A percentile compares a stretch with the other conserved stretches of the same genome.
Conservation (phyloP, 2,797 vertebrate species). For the Mustela erminea region DNA sequence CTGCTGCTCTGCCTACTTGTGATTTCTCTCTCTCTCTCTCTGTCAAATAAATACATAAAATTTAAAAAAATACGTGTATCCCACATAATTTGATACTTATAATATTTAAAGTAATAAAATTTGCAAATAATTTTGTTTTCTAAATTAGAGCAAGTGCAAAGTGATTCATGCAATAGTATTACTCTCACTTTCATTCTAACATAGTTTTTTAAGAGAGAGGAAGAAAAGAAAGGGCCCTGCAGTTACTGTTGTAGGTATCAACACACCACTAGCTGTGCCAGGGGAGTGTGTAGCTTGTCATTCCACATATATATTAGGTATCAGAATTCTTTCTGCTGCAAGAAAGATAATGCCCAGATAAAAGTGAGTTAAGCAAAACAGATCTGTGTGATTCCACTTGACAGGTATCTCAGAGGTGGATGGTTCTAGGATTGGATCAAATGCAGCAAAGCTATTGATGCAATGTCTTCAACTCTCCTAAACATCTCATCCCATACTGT, state of each 20-base stretch:
- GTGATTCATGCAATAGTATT: neutral
- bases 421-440: neutral
- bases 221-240: neutral
- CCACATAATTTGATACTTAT: neutral
- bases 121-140: slow-evolving; percentile 12
- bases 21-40: no score
- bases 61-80: neutral
- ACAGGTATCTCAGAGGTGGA: neutral
- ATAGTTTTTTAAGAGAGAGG: neutral
- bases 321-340: neutral
- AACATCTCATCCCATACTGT: neutral
- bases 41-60: no score
- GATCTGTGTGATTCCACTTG: neutral
- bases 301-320: neutral
- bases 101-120: slow-evolving; percentile 29
- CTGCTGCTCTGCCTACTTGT: no score
- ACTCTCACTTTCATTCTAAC: neutral
- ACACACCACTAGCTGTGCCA: neutral
- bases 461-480: neutral
- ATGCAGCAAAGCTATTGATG: neutral
- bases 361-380: slow-evolving; percentile 16
- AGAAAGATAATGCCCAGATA: neutral
- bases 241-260: neutral
- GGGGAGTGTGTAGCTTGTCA: neutral
- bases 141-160: slow-evolving; percentile 7